Base-by-base conservation (phyloP, 2,888 invertebrate species). In the Beris chalybata region DNA sequence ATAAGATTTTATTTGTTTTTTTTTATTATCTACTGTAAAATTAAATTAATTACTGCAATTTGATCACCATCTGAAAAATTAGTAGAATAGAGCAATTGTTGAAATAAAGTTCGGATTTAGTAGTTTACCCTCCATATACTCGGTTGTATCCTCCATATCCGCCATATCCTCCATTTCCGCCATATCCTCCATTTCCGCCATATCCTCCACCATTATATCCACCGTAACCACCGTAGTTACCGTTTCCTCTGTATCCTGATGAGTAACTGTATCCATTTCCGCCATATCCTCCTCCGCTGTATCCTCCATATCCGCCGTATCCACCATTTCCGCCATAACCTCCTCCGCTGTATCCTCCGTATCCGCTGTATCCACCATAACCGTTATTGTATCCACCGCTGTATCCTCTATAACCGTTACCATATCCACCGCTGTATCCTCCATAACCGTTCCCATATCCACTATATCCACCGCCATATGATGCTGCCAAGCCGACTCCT, bases 321-420 rank as follows among this genome's bases (percentile, higher is more conserved):
- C n/a, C n/a, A 9, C 56, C 43, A 29, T 58, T 45, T 47, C 58
- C 58, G n/a, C 48, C 48, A 30, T 58, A 58, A 29, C 45, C 30
- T 9, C 45, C 45, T 12, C 15, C 22, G 22, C n/a, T n/a, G n/a
- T 29, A n/a, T 7, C 45, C 58, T 29, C 45, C 15, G 43, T 57
- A 9, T 13, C 57, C 47, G 4, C 58, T 30, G 11, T 30, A 15
- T 15, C n/a, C n/a, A 3, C 56, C 30, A 31, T n/a, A 31, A 3
- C 47, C 58, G 22, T n/a, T n/a, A n/a, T n/a, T n/a, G n/a, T n/a
- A n/a, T n/a, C n/a, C 45, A 3, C 58, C 58, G 22, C 44, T 29
- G 29, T 45, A 44, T 44, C 58, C 58, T 2, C 31, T n/a, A 43
- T 57, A 57, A 43, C 57, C 57, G 5, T 44, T 44, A 44, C 12